Percentiles rank a stretch among this genome's conserved stretches.
These are phyloP conservation scores for Condylura cristata DNA, from an alignment of 2,113 vertebrate genomes.

Conservation along the genomic window DNA sequence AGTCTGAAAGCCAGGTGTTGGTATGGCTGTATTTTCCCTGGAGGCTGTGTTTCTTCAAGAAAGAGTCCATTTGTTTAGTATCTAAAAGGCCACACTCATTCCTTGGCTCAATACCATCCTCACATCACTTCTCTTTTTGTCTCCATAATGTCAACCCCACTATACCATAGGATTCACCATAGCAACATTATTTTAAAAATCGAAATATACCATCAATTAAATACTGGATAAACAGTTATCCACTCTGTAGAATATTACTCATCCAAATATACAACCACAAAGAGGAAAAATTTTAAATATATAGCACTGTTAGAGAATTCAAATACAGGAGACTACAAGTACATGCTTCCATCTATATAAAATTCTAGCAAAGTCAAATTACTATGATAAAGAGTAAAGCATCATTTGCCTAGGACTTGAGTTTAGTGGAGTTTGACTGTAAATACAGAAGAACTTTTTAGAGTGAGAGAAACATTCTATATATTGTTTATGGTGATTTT, in stretches of 20 bases:
- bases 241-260: neutral
- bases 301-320: neutral
- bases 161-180: neutral
- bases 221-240: neutral
- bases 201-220: neutral
- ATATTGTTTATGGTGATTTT: neutral
- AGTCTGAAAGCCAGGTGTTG: neutral
- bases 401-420: neutral
- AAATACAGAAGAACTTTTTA: neutral
- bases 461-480: neutral
- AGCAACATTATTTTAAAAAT: neutral
- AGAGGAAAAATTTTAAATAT: neutral
- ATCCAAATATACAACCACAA: neutral
- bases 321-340: neutral
- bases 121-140: too few relatives aligned
- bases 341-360: neutral
- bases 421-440: neutral
- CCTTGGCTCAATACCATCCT: neutral
- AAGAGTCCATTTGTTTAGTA: neutral
- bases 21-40: neutral
- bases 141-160: too few relatives aligned
- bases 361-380: neutral
- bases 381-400: neutral
- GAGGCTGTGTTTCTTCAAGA: neutral
- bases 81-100: neutral